Evolutionary conservation across 2,888 invertebrate species (phyloP), one percentile per base, ranked within the genome.

Genomic region (Erannis defoliaria): DNA sequence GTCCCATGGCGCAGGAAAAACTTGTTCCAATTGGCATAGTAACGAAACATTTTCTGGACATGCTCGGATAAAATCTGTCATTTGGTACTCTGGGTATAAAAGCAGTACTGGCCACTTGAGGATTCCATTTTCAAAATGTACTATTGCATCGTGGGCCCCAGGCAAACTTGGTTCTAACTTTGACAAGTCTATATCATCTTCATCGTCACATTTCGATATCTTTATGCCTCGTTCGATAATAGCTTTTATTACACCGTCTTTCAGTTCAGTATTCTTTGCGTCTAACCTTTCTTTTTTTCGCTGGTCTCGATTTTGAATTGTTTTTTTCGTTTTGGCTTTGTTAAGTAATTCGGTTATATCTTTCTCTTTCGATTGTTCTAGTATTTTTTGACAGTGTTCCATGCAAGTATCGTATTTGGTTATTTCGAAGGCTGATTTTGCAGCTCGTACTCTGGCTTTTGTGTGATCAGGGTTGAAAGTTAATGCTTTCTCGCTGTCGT

Each of bases 81-180:
- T 95, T 61, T 95, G 93, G 78, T 96, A 96, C 86, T 99, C 98
- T 0, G 99, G 99, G 85, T 98, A 99, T 10, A 97, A 89, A 70
- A 99, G 95, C 16, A 97, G 91, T 0, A 98, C 96, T 0, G 99
- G 99, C 98, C 98, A 99, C 51, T 95, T 88, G 10, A 99, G 85
- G 12, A 89, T 74, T 0, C 95, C 86, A 75, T 94, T 89, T 66
- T 94, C 94, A 10, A 97, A 75, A 74, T 94, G 93, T 0, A 97
- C 97, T 51, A 94, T 93, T 61, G 93, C 88, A 55, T 95, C 94
- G 42, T 94, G 94, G 5, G 96, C 92, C 33, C 96, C 95, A 0
- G 96, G 94, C 70, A 96, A 90, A 74, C 93, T 93, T 0, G 96
- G 96, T 55, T 95, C 94, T 16, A 95, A 71, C 67, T 94, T 94